Conservation (phyloP, 2,888 invertebrate species). For the Scaptomyza reducta region DNA sequence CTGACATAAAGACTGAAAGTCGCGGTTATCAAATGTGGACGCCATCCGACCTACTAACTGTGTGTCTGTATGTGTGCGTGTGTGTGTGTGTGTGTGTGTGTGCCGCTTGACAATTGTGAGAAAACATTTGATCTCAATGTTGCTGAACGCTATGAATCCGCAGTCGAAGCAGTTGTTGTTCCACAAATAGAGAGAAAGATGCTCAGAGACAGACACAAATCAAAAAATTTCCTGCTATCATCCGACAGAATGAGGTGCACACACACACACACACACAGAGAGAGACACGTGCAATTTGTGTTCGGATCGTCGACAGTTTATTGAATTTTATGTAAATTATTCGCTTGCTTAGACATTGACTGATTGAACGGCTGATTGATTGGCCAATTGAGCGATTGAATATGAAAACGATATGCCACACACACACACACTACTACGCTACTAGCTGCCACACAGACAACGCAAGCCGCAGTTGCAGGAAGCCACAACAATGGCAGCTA, state of each 20-base stretch:
- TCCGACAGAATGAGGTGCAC: slow-evolving; percentile 5
- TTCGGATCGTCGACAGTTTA: slow-evolving; percentile 53
- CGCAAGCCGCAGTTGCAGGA: background rate
- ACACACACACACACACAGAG: background rate
- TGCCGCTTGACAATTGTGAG: slow-evolving; percentile 17
- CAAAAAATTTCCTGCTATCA: slow-evolving; percentile 62
- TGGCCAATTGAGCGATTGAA: slow-evolving; percentile 45
- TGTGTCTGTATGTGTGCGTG: background rate
- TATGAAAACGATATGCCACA: no score
- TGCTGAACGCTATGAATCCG: slow-evolving; percentile 9
- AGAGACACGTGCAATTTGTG: slow-evolving; percentile 55
- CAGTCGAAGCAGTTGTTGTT: background rate
- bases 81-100: slow-evolving; percentile 3
- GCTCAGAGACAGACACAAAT: slow-evolving; percentile 34
- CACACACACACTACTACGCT: no score
- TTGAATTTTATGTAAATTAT: slow-evolving; percentile 76
- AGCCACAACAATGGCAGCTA: background rate
- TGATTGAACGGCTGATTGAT: slow-evolving; percentile 59
- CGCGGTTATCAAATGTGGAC: slow-evolving; percentile 3
- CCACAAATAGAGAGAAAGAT: background rate
- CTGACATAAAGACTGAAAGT: slow-evolving; percentile 1
- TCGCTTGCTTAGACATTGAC: slow-evolving; percentile 62
- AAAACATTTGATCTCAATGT: slow-evolving; percentile 1
- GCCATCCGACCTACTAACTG: no score
- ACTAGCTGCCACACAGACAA: no score